Base-by-base conservation (phyloP, 1,140 invertebrate species). In the Carcinoscorpius rotundicauda region DNA sequence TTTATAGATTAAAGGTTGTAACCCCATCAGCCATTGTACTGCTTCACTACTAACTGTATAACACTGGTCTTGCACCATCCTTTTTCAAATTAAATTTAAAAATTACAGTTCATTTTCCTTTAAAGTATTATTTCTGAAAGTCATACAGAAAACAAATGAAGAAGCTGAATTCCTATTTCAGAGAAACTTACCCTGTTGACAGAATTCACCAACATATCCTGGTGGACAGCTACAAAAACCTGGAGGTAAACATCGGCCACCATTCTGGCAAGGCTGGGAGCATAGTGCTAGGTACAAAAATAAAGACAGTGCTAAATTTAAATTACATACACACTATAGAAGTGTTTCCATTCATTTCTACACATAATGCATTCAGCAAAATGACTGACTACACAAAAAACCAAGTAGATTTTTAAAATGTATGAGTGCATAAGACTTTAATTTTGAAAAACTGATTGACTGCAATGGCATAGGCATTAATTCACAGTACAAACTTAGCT, bases 181-280 rank as follows among this genome's bases (percentile, higher is more conserved):
- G n/a, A 56, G 56, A 51, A 63, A 74, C 74, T 72, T 70, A 71
- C 71, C 68, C 58, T 71, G 68, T 64, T 77, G 68, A 64, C 76
- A 77, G n/a, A 75, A 66, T 50, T 70, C 70, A 4, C 76, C 77
- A 49, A 68, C 67, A 68, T 72, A 78, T 5, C 76, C 77, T 9
- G 63, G 59, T 55, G 69, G 71, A 73, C 78, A 79, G 11, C 68
- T 68, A 64, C 78, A 79, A 60, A 68, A 68, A 66, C 76, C 76
- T 5, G 76, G 77, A 6, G 68, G 73, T 5, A 72, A 68, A 66
- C 77, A 78, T 3, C 62, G 64, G 3, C 77, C 77, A 49, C 76
- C 76, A 71, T 78, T 74, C 49, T 78, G 63, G 68, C 77, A 78
- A 29, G 77, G 76, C 49, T 76, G 57, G 48, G 76, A 74, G 64